phyloP scores from a whole-genome alignment of 1,140 invertebrate genomes.

The Gyrodactylus bullatarudis region DNA sequence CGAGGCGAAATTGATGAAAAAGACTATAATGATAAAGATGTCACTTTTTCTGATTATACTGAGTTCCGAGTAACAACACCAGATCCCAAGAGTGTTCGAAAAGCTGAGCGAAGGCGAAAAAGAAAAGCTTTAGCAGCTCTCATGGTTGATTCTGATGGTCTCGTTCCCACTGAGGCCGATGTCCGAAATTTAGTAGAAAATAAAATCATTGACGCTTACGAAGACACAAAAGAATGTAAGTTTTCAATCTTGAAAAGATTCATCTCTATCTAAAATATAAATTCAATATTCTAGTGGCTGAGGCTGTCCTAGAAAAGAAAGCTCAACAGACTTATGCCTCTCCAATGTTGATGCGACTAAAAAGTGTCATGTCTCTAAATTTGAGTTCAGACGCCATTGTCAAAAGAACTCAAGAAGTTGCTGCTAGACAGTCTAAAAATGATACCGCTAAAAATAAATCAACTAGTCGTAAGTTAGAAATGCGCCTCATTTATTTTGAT shows the following conservation, averaged over 20 bases:
- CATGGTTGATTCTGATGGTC: not conserved
- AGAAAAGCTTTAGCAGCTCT: not conserved
- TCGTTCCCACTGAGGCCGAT: not conserved
- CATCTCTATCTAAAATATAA: not conserved
- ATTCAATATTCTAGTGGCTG: not conserved
- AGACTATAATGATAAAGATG: constrained; percentile 47
- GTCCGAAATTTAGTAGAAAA: not conserved
- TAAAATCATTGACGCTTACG: not conserved
- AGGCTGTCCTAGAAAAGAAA: not conserved
- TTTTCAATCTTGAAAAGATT: not conserved
- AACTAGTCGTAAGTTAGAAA: no score
- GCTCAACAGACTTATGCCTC: not conserved
- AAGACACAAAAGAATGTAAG: not conserved
- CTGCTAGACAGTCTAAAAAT: no score
- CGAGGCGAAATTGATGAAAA: constrained; percentile 45
- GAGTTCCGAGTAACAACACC: constrained; percentile 4
- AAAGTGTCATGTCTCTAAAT: not conserved
- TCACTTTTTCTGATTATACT: constrained; percentile 32
- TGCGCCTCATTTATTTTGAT: no score
- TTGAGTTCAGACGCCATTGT: not conserved
- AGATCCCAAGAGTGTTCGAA: constrained; percentile 6
- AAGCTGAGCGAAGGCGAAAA: constrained; percentile 5
- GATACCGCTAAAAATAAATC: no score
- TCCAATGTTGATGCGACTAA: not conserved
- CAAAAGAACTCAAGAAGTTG: not conserved